Evolutionary conservation across 1,140 invertebrate genomes (phyloP).

Genomic region (Platorchestia sp.): DNA sequence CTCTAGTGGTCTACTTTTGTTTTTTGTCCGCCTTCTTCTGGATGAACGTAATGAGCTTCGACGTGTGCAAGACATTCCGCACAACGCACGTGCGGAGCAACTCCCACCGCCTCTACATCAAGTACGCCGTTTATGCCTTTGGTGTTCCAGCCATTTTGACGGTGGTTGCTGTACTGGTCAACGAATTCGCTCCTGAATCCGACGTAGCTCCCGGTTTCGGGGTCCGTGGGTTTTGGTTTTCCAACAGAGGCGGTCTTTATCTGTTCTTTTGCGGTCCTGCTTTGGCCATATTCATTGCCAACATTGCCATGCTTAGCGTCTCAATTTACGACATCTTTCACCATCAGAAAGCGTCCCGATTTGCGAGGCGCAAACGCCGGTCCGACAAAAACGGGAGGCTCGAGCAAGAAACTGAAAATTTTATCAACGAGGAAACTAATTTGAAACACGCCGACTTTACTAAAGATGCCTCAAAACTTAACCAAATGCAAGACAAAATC

Average conservation of each 20-base stretch:
- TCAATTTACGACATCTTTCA: slow-evolving; percentile 74
- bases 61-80: slow-evolving; percentile 80
- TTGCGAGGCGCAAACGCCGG: not conserved
- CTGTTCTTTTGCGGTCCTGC: slow-evolving; percentile 75
- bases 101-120: slow-evolving; percentile 22
- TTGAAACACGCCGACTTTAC: not conserved
- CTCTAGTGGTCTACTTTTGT: not conserved
- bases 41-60: slow-evolving; percentile 45
- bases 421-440: not conserved
- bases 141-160: slow-evolving; percentile 54
- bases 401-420: not conserved
- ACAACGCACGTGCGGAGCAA: not conserved
- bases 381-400: not conserved
- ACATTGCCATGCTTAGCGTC: slow-evolving; percentile 73
- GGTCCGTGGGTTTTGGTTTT: slow-evolving; percentile 74
- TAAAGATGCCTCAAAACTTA: slow-evolving; percentile 3
- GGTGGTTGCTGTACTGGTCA: slow-evolving; percentile 73
- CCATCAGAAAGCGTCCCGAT: slow-evolving; percentile 69
- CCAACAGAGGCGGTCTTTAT: slow-evolving; percentile 72
- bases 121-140: slow-evolving; percentile 41
- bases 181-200: slow-evolving; percentile 69
- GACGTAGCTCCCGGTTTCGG: slow-evolving; percentile 72
- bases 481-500: slow-evolving; percentile 6
- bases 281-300: slow-evolving; percentile 72
- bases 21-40: slow-evolving; percentile 27